Percentiles rank a stretch among this genome's conserved stretches.
These are phyloP conservation scores for Gadopsis marmoratus DNA, from an alignment of 2,797 vertebrate genomes.

Conservation along the genomic window DNA sequence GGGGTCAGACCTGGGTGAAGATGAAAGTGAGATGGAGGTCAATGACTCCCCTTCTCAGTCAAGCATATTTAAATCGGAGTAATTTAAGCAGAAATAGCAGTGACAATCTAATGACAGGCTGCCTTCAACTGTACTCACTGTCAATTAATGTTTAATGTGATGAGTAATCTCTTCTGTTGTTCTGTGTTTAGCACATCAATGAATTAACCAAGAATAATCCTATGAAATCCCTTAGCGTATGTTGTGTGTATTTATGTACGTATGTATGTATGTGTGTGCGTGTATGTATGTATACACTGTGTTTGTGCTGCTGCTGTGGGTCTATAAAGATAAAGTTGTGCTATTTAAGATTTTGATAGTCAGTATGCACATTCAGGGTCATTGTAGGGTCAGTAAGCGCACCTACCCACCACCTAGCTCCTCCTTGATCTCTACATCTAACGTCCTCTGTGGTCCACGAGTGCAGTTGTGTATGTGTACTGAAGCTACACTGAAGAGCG, in stretches of 20 bases:
- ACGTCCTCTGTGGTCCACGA: conserved; percentile 13
- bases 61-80: conserved; percentile 23
- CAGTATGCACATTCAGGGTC: conserved; percentile 5
- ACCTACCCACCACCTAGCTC: conserved; percentile 1
- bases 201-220: conserved; percentile 49
- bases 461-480: conserved; percentile 34
- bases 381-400: conserved; percentile 7
- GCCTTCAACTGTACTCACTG: not conserved
- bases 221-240: conserved; percentile 50
- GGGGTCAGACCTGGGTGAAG: conserved; percentile 90
- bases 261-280: no score
- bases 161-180: conserved; percentile 43
- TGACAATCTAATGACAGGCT: conserved; percentile 8
- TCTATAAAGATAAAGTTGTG: conserved; percentile 1
- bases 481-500: conserved; percentile 42
- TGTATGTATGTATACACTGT: conserved; percentile 10
- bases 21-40: conserved; percentile 40
- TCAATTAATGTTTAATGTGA: conserved; percentile 33
- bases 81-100: conserved; percentile 5
- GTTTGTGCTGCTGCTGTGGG: conserved; percentile 14
- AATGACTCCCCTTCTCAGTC: conserved; percentile 2
- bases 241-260: no score
- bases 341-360: conserved; percentile 7
- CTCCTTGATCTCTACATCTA: conserved; percentile 4
- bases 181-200: conserved; percentile 53